Percentiles rank a stretch among this genome's conserved stretches.
Conservation (phyloP, 2,888 invertebrate species). For the Melieria omissa region DNA sequence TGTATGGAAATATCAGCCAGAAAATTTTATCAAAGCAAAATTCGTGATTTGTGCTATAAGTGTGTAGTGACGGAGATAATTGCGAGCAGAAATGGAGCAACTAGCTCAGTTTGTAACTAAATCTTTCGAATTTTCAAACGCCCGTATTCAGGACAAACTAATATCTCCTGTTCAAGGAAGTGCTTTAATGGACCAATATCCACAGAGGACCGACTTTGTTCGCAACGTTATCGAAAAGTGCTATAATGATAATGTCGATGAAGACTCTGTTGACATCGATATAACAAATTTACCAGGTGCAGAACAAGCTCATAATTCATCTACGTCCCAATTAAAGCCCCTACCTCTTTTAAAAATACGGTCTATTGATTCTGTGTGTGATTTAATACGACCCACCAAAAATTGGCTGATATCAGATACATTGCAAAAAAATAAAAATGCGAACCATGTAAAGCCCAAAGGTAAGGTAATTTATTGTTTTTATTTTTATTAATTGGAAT, state of each 20-base stretch:
- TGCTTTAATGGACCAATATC: conserved; percentile 47
- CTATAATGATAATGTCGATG: conserved; percentile 56
- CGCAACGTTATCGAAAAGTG: conserved; percentile 40
- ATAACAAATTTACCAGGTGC: conserved; percentile 64
- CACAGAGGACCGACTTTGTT: conserved; percentile 47
- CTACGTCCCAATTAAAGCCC: conserved; percentile 48
- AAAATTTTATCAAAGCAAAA: conserved; percentile 19
- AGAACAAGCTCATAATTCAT: conserved; percentile 51
- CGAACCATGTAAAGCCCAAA: conserved; percentile 7
- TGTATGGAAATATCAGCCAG: conserved; percentile 21
- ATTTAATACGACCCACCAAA: conserved; percentile 44
- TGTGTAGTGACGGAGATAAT: conserved; percentile 6
- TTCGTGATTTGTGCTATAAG: conserved; percentile 25
- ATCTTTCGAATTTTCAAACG: conserved; percentile 76
- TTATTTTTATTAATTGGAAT: not conserved
- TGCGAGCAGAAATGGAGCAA: conserved; percentile 78
- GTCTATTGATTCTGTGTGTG: conserved; percentile 34
- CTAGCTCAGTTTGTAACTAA: conserved; percentile 91
- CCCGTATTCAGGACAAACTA: conserved; percentile 50
- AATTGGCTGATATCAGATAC: conserved; percentile 64
- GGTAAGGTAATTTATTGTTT: not conserved
- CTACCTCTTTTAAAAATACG: conserved; percentile 55
- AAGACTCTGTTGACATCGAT: conserved; percentile 66
- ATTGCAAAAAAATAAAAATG: conserved; percentile 51
- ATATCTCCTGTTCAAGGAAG: not conserved